phyloP scores from a whole-genome alignment of 1,140 invertebrate species.

The Anoplolepis gracilipes region DNA sequence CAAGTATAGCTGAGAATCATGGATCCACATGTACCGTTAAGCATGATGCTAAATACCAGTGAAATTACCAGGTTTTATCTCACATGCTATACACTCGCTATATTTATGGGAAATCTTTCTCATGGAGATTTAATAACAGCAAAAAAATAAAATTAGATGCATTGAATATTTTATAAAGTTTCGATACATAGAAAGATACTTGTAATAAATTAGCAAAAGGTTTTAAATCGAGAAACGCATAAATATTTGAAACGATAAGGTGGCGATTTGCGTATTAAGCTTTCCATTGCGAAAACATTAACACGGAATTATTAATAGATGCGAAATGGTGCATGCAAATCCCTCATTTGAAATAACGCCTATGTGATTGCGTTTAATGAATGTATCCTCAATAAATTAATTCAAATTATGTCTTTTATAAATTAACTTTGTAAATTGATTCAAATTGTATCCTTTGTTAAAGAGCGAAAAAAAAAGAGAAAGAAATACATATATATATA shows the following conservation, averaged over 20 bases:
- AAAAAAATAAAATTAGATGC: background rate
- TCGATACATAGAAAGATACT: too few relatives aligned
- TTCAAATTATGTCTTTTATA: background rate
- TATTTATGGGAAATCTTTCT: background rate
- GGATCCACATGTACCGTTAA: background rate
- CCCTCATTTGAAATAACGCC: background rate
- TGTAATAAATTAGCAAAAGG: too few relatives aligned
- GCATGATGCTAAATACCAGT: background rate
- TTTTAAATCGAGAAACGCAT: too few relatives aligned
- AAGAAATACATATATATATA: too few relatives aligned
- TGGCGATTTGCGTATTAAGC: background rate
- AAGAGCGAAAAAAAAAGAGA: background rate
- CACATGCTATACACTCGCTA: background rate
- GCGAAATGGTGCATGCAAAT: constrained; percentile 1
- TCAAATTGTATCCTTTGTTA: background rate
- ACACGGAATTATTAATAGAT: constrained; percentile 2
- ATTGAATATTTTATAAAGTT: constrained; percentile 2
- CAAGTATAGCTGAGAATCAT: background rate
- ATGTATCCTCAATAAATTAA: constrained; percentile 24
- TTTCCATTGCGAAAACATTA: background rate
- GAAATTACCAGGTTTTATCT: constrained; percentile 3
- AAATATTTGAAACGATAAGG: constrained; percentile 13
- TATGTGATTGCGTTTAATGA: background rate
- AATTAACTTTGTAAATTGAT: constrained; percentile 8
- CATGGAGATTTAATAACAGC: constrained; percentile 13